Base-by-base conservation (phyloP, 2,113 vertebrate genomes). In the Promerops cafer region DNA sequence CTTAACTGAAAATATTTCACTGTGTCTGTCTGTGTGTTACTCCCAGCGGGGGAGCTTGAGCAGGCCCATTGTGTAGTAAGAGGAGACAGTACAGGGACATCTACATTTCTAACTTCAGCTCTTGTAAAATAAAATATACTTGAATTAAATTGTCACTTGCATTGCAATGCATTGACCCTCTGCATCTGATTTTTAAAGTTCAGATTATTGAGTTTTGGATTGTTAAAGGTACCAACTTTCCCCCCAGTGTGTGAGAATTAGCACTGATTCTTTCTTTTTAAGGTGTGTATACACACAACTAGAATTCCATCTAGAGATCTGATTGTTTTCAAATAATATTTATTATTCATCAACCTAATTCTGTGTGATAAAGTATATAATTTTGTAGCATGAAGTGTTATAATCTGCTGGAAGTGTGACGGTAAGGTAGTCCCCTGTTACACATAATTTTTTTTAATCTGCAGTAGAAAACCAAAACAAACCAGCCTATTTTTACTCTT, bases 121-220 rank as follows among this genome's bases (percentile, higher is more conserved):
- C 66, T 64, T 82, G 80, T 87, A 50, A 91, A 93, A 78, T 47
- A 24, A 89, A 87, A 85, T 28, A 42, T 49, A 81, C 18, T 76
- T 79, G 18, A 94, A 85, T 81, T 88, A 83, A 96, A 89, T 94
- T 97, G 69, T 93, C 50, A 64, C 47, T 93, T 94, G 79, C 81
- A 56, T 93, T 91, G 83, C 83, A 95, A 92, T 72, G 60, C 95
- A 97, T 97, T 98, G 97, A 97, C 97, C 97, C 97, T 97, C 97
- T 98, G 97, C 97, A 97, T 98, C 97, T 98, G 97, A 97, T 97
- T 96, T 85, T 90, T 68, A 42, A 86, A 93, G 66, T 82, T 95
- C 39, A 88, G 54, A 39, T 82, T 81, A 26, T 31, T 50, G 10
- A 56, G 30, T 57, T 87, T 74, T 59, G 47, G 26, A 42, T 66